Evolutionary conservation across 2,113 vertebrate genomes (phyloP), one percentile per base, ranked within the genome.

Genomic region (Condylura cristata): DNA sequence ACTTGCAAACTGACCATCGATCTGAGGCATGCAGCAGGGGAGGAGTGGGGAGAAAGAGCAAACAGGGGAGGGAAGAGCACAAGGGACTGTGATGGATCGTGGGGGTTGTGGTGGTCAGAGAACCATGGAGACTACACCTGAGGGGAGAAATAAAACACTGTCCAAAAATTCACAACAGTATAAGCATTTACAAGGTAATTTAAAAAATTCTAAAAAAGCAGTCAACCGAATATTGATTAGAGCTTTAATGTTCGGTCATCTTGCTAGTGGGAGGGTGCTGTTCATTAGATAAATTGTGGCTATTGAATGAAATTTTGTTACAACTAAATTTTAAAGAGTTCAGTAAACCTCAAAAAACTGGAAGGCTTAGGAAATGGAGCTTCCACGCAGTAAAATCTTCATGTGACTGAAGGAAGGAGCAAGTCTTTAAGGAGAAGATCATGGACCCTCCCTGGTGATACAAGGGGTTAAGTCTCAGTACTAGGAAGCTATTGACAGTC

Each of bases 241-340:
- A 65, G 60, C 96, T 95, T 96, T 96, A 81, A 84, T 93, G 79
- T 96, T 92, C 53, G 90, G 72, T 95, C 63, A 91, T 93, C 70
- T 96, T 91, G 72, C 89, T 97, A 48, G 71, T 94, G 93, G 76
- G 78, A 86, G 17, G 76, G 63, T 93, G 60, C 61, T 94, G 63
- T 92, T 95, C 95, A 95, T 93, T 92, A 92, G 86, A 89, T 95
- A 95, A 92, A 90, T 18, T 89, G 8, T 91, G 82, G 32, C 74
- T 95, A 72, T 53, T 92, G 85, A 97, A 30, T 95, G 34, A 91
- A 93, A 93, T 90, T 96, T 93, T 96, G 91, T 96, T 96, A 95
- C 16, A 28, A 72, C 46, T 95, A 92, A 78, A 91, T 89, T 96
- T 95, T 96, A 71, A 96, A 79, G 92, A 92, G 92, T 83, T 93